phyloP scores from a whole-genome alignment of 2,888 invertebrate genomes.

The Chymomyza procnemis region DNA sequence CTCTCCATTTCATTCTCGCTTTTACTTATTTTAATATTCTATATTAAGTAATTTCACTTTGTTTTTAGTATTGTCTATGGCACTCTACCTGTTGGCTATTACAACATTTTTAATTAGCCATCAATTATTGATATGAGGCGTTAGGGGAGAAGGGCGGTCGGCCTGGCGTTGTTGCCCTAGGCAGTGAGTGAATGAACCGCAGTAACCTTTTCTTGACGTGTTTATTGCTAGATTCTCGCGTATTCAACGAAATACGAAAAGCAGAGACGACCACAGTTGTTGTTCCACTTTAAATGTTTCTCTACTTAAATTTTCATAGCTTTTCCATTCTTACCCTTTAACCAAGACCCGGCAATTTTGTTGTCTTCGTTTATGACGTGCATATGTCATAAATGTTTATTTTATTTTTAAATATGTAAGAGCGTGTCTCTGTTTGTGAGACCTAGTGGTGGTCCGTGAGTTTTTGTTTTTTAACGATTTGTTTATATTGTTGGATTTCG shows the following conservation, averaged over 20 bases:
- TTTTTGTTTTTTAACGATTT: too few species aligned
- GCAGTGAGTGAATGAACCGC: constrained; percentile 65
- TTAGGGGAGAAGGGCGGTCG: background rate
- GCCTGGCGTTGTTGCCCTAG: constrained; percentile 12
- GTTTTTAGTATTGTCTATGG: background rate
- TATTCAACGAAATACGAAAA: background rate
- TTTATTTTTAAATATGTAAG: background rate
- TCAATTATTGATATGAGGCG: constrained; percentile 23
- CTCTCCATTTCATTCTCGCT: too few species aligned
- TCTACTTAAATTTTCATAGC: background rate
- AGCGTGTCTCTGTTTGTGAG: background rate
- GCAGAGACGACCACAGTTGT: background rate
- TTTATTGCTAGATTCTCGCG: background rate
- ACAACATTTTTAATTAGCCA: constrained; percentile 14
- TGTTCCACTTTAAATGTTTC: background rate
- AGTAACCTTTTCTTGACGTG: constrained; percentile 54
- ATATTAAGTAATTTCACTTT: constrained; percentile 4
- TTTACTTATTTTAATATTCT: background rate
- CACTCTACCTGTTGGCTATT: constrained; percentile 5
- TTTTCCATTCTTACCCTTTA: constrained; percentile 4
- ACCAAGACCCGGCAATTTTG: background rate
- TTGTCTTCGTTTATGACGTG: background rate
- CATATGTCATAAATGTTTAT: background rate
- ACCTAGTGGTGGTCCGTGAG: background rate
- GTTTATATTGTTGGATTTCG: too few species aligned